These are phyloP conservation scores for Anser cygnoides DNA, from an alignment of 2,113 vertebrate species.

Conservation along the genomic window DNA sequence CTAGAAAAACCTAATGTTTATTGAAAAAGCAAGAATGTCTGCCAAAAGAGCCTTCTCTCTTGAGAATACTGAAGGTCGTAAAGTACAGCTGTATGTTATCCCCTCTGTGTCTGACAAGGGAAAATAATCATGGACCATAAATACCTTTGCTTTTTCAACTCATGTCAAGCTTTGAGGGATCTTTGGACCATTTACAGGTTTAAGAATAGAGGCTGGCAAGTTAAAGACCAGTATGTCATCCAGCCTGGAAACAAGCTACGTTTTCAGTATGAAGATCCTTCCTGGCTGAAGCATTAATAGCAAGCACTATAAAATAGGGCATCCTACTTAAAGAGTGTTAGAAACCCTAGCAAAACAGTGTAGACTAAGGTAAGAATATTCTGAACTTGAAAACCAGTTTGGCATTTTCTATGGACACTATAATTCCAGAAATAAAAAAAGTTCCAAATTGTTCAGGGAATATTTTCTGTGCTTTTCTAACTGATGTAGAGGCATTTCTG, in stretches of 20 bases:
- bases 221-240: background rate
- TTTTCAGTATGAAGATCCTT: background rate
- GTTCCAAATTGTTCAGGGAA: background rate
- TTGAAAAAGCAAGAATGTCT: constrained; percentile 15
- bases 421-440: constrained; percentile 29
- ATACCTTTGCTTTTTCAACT: constrained; percentile 32
- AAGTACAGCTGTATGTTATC: constrained; percentile 16
- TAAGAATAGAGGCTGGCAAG: constrained; percentile 2
- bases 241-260: background rate
- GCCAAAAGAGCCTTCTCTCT: constrained; percentile 42
- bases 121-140: constrained; percentile 28
- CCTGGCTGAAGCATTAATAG: background rate
- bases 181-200: background rate
- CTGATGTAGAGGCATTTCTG: background rate
- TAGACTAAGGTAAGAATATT: background rate
- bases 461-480: background rate
- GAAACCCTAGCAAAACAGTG: background rate
- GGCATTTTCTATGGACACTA: background rate
- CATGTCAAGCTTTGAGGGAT: background rate
- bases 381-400: background rate
- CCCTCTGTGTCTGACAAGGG: background rate
- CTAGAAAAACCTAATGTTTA: constrained; percentile 48
- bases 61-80: background rate
- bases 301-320: background rate
- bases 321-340: background rate